Percentiles rank a stretch among this genome's conserved stretches.
Evolutionary conservation across 2,797 vertebrate genomes (phyloP).

Genomic region (Mormyrus hasselquistii): DNA sequence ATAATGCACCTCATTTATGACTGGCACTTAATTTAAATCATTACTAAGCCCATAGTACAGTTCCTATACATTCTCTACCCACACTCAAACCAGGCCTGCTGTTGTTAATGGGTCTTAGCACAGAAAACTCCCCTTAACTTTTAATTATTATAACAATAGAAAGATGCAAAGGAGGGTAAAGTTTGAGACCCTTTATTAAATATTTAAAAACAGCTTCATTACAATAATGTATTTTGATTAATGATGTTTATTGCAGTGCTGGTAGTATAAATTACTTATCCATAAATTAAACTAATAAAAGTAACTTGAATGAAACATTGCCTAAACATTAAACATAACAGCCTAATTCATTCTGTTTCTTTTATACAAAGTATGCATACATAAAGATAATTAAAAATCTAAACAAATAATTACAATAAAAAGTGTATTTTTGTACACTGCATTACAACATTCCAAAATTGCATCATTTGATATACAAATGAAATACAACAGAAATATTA

Average conservation of each 20-base stretch:
- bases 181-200: slow-evolving; percentile 71
- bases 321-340: slow-evolving; percentile 60
- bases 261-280: slow-evolving; percentile 66
- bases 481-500: not conserved
- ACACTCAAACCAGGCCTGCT: slow-evolving; percentile 30
- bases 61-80: slow-evolving; percentile 33
- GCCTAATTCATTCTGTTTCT: slow-evolving; percentile 58
- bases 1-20: slow-evolving; percentile 46
- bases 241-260: slow-evolving; percentile 67
- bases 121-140: slow-evolving; percentile 36
- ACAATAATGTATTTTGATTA: slow-evolving; percentile 79
- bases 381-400: slow-evolving; percentile 44
- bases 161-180: slow-evolving; percentile 61
- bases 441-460: not conserved
- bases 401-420: slow-evolving; percentile 40
- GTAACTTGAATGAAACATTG: slow-evolving; percentile 69
- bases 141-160: slow-evolving; percentile 61
- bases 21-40: slow-evolving; percentile 54
- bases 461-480: not conserved
- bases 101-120: slow-evolving; percentile 54
- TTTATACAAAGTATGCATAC: slow-evolving; percentile 53
- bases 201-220: slow-evolving; percentile 75
- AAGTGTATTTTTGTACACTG: slow-evolving; percentile 21
- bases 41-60: slow-evolving; percentile 56
- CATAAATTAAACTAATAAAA: slow-evolving; percentile 76